Base-by-base conservation (phyloP, 2,888 invertebrate genomes). In the Saturnia japonica region DNA sequence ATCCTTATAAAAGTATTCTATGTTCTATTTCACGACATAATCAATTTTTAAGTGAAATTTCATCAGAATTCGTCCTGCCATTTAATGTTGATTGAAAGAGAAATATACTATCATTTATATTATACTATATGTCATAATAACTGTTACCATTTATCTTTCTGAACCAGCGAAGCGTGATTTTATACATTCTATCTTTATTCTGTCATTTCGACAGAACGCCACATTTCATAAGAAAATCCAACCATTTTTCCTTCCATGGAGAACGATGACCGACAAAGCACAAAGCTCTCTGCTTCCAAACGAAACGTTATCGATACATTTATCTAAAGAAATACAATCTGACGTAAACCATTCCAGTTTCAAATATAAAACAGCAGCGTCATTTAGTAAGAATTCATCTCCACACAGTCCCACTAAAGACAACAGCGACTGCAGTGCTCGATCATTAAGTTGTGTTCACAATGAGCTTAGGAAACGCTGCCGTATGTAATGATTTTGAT, bases 161-260 rank as follows among this genome's bases (percentile, higher is more conserved):
- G 40, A 40, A 64, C 64, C 64, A 64, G 16, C 64, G 40, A n/a
- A 64, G 40, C 64, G 34, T n/a, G 64, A 40, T 64, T 60, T 34
- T 64, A 40, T 64, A 40, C 64, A 64, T 64, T 64, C 64, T n/a
- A 34, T 40, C 16, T 60, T 60, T 60, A 60, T 64, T 64, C 64
- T 40, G 40, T 64, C 64, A 64, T 40, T 64, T n/a, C 40, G 19
- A 40, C 64, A 9, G 40, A 64, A 64, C 40, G 64, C 12, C 40
- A 40, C 64, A 40, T 40, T 40, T 64, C n/a, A 40, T 11, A 64
- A 64, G 16, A 40, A 64, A 64, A 64, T 40, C 64, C 64, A 7
- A 9, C 14, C 34, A 64, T 40, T 64, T 40, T 40, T 64, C 64
- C 19, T 19, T 64, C 14, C 8, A 19, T 40, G 22, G n/a, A n/a